Percentiles rank a stretch among this genome's conserved stretches.
phyloP scores from a whole-genome alignment of 2,113 vertebrate species.

The Hypocryptadius cinnamomeus region DNA sequence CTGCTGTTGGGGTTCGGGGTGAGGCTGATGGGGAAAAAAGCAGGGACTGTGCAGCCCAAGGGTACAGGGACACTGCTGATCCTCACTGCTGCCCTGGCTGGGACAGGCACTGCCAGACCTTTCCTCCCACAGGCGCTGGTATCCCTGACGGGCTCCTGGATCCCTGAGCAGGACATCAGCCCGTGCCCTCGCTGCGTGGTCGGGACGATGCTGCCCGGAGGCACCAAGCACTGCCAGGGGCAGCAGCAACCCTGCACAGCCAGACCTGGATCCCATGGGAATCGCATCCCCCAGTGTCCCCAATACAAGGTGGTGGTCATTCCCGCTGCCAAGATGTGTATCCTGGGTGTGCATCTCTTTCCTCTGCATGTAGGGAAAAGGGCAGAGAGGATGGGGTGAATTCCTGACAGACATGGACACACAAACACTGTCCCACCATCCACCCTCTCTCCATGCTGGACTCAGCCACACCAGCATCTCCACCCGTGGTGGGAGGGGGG shows the following conservation, averaged over 20 bases:
- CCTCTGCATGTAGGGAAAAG: neutral
- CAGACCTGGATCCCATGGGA: accelerated
- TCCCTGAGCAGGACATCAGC: neutral
- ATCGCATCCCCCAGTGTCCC: neutral
- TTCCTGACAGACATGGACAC: accelerated
- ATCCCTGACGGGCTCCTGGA: conserved; percentile 4
- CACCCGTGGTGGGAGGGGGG: accelerated
- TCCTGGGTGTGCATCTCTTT: neutral
- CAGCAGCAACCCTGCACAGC: neutral
- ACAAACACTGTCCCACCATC: neutral
- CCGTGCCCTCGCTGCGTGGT: accelerated
- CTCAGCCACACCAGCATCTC: neutral
- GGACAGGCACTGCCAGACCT: neutral
- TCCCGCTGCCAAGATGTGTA: neutral
- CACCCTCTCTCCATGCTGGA: neutral
- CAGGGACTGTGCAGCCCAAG: neutral
- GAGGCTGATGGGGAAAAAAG: neutral
- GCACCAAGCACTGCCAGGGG: neutral
- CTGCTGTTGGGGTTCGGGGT: neutral
- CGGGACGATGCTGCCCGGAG: accelerated
- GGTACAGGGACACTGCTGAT: neutral
- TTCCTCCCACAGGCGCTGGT: conserved; percentile 35
- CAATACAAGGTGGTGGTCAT: neutral
- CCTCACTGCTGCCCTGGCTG: neutral
- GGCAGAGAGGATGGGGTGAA: neutral